phyloP scores from a whole-genome alignment of 2,888 invertebrate species.

The Neoaliturus tenellus region DNA sequence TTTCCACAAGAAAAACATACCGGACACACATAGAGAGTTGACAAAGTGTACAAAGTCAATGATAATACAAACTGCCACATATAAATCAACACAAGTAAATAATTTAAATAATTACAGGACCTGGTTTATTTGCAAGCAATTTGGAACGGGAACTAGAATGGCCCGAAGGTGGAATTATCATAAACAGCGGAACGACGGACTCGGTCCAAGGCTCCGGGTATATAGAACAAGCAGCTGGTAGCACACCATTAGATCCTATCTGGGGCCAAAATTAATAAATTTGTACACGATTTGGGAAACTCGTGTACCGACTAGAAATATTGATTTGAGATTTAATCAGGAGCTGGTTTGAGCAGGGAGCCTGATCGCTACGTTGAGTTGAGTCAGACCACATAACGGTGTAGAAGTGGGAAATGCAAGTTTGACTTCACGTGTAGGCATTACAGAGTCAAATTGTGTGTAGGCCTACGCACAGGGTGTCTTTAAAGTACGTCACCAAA shows the following conservation, averaged over 20 bases:
- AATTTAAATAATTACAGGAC: background rate
- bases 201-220: background rate
- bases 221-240: background rate
- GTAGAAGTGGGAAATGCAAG: too few species aligned
- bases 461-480: too few species aligned
- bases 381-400: too few species aligned
- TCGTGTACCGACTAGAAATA: background rate
- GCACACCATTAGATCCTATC: background rate
- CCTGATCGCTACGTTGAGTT: too few species aligned
- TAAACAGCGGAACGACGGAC: background rate
- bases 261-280: background rate
- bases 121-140: background rate
- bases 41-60: too few species aligned
- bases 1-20: too few species aligned
- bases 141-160: background rate
- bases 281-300: background rate
- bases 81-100: background rate
- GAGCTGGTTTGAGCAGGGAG: background rate
- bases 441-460: too few species aligned
- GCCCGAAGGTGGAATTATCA: background rate
- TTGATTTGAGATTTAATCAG: background rate
- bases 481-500: too few species aligned
- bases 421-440: too few species aligned
- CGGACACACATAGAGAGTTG: too few species aligned
- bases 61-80: background rate